Base-by-base conservation (phyloP, 2,113 vertebrate species). In the Promerops cafer region DNA sequence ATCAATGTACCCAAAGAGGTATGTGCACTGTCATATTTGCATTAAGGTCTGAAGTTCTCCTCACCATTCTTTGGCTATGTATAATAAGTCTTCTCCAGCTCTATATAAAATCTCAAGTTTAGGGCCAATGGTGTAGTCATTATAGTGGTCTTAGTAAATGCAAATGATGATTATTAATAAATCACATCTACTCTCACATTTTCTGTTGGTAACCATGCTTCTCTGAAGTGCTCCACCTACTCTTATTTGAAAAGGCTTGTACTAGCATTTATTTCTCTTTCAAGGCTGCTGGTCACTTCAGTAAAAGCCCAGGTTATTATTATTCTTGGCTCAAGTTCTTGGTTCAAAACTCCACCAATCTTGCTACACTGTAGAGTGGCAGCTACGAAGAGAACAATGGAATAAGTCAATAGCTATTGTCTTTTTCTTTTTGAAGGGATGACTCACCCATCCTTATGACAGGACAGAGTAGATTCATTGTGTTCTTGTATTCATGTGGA, bases 371-470 rank as follows among this genome's bases (percentile, higher is more conserved):
- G 23, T 19, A n/a, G 56, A 35, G 68, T 50, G 45, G 19, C 72
- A 94, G 60, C 52, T 81, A 78, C 39, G 20, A 70, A 66, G 39
- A 35, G 60, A 40, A 78, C 89, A 89, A 50, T 20, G 21, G 42
- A 78, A 42, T 30, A 47, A 83, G 33, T 74, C 89, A 95, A 50
- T 81, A 83, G 65, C 39, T 56, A 35, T 84, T 89, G 81, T 89
- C 30, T 39, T 70, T 60, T 59, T 72, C 33, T 56, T 50, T 45
- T 39, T 47, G 28, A 75, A 75, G 61, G 50, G 52, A 47, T 93
- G 90, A 93, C 37, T 91, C 92, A 91, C 47, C 15, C 45, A 39
- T 60, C 30, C 47, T 56, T 75, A 63, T 63, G 65, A 75, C 35
- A 81, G 60, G 69, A 42, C 40, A 83, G 42, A 89, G 68, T 24